Conservation (phyloP, 2,113 vertebrate genomes). For the Podilymbus podiceps region DNA sequence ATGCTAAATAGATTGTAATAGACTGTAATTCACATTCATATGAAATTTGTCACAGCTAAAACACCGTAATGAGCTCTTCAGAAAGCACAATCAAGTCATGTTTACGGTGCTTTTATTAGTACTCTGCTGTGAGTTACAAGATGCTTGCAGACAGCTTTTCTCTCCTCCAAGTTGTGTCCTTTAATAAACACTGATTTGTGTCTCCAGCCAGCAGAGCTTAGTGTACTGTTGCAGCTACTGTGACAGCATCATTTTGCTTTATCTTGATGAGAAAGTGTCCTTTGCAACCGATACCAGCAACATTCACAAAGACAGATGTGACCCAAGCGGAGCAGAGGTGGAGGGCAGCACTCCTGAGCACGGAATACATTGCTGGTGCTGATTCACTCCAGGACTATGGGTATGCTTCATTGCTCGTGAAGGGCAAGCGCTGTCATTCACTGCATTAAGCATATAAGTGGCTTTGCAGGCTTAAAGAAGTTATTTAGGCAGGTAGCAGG, state of each 20-base stretch:
- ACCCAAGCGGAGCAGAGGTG: background rate
- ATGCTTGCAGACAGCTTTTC: conserved; percentile 5
- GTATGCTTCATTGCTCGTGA: background rate
- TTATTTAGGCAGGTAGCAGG: background rate
- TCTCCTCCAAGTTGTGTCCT: background rate
- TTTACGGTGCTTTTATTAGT: conserved; percentile 28
- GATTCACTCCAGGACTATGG: background rate
- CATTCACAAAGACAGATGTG: background rate
- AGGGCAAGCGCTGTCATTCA: background rate
- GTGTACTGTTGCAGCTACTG: background rate
- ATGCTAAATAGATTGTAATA: background rate
- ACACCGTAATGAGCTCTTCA: background rate
- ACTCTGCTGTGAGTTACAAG: background rate
- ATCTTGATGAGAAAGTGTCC: background rate
- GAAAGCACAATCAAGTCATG: background rate
- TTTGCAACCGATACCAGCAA: background rate
- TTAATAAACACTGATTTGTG: conserved; percentile 27
- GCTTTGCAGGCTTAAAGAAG: background rate
- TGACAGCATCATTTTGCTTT: conserved; percentile 26
- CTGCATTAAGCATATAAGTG: background rate
- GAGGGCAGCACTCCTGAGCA: background rate
- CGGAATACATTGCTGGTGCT: background rate
- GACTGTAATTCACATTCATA: background rate
- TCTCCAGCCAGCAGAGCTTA: background rate
- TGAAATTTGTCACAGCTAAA: background rate